Percentiles rank a stretch among this genome's conserved stretches.
Evolutionary conservation across 2,888 invertebrate genomes (phyloP).

Genomic region (Drosophila mulleri): DNA sequence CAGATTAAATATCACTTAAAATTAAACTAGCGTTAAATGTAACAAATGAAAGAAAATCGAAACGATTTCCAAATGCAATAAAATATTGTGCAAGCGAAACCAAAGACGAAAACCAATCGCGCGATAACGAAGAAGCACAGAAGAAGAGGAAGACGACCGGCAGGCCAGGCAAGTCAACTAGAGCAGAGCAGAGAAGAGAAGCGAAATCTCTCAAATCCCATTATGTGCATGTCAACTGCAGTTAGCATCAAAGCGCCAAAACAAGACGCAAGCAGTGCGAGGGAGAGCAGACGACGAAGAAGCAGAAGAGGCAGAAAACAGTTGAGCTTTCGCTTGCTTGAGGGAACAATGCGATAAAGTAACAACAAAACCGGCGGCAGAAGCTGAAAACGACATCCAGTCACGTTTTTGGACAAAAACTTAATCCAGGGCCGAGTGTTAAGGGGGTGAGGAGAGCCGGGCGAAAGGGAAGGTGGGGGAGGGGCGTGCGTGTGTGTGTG

Average conservation of each 20-base stretch:
- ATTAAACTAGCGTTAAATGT: slow-evolving; percentile 79
- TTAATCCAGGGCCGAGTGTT: slow-evolving; percentile 63
- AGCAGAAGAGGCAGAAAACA: background rate
- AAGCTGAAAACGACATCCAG: slow-evolving; percentile 80
- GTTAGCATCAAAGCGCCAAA: slow-evolving; percentile 76
- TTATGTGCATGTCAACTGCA: slow-evolving; percentile 82
- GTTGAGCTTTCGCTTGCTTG: slow-evolving; percentile 44
- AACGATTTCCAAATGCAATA: slow-evolving; percentile 75
- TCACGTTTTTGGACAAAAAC: slow-evolving; percentile 78
- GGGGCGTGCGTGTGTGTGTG: slow-evolving; percentile 2
- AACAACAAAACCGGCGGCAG: slow-evolving; percentile 50
- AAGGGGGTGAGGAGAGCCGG: slow-evolving; percentile 10
- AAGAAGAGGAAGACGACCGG: background rate
- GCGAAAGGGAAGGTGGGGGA: background rate
- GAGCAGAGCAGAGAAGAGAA: slow-evolving; percentile 28
- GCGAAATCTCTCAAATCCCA: slow-evolving; percentile 79
- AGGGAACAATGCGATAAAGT: slow-evolving; percentile 71
- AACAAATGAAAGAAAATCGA: slow-evolving; percentile 79
- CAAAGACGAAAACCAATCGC: slow-evolving; percentile 71
- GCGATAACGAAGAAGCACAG: slow-evolving; percentile 57
- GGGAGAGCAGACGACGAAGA: background rate
- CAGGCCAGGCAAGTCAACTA: slow-evolving; percentile 8
- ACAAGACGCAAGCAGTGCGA: slow-evolving; percentile 33
- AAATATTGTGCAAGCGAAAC: slow-evolving; percentile 60
- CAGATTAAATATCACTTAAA: slow-evolving; percentile 81